Evolutionary conservation across 2,113 vertebrate species (phyloP).

Genomic region (Daubentonia madagascariensis): DNA sequence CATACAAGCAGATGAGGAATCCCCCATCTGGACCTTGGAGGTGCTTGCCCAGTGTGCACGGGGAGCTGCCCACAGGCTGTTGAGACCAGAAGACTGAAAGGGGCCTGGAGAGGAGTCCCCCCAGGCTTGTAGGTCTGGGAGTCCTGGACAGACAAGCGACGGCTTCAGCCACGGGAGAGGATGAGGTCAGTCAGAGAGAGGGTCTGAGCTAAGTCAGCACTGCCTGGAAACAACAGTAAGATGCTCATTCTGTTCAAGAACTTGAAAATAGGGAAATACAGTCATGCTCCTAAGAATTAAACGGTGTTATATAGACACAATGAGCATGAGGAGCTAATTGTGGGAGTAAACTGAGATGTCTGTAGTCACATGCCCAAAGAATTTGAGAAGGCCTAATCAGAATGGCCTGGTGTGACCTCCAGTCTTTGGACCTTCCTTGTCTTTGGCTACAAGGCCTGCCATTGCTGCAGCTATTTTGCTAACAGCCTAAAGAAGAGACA

Average conservation of each 20-base stretch:
- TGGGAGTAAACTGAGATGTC: neutral
- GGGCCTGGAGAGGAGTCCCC: neutral
- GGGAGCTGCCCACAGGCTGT: neutral
- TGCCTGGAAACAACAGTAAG: neutral
- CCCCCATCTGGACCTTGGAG: neutral
- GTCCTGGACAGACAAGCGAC: neutral
- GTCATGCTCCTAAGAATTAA: neutral
- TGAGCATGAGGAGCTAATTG: neutral
- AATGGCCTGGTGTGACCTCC: neutral
- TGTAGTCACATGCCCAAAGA: neutral
- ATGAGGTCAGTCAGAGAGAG: neutral
- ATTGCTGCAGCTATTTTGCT: neutral
- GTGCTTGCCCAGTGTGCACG: neutral
- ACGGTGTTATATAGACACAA: neutral
- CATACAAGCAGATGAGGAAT: neutral
- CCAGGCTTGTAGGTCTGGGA: neutral
- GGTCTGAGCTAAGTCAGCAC: neutral
- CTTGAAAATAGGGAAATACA: neutral
- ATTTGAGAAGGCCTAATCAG: neutral
- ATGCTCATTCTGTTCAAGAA: neutral
- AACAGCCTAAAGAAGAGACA: neutral
- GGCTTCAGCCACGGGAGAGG: neutral
- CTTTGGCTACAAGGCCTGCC: neutral
- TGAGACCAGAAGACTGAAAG: neutral
- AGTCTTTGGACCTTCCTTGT: neutral